phyloP scores from a whole-genome alignment of 2,797 vertebrate species.

The Trachurus trachurus region DNA sequence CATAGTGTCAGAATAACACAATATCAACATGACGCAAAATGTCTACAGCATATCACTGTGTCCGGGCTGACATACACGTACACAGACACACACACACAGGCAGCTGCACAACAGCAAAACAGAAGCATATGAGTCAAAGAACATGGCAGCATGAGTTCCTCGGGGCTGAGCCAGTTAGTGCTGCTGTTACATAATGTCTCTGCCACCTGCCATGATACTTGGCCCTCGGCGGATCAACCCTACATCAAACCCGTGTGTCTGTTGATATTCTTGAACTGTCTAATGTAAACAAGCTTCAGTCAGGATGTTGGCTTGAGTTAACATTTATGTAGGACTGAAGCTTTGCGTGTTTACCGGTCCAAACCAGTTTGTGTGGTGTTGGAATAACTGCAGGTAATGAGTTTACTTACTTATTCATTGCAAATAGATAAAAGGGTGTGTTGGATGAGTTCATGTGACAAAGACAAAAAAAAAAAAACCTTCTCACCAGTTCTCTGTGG shows the following conservation, averaged over 20 bases:
- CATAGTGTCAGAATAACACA: slow-evolving; percentile 41
- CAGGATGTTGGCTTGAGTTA: slow-evolving; percentile 47
- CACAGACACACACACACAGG: background rate
- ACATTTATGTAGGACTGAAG: slow-evolving; percentile 48
- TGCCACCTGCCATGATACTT: slow-evolving; percentile 36
- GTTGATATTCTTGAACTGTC: slow-evolving; percentile 21
- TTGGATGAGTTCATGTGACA: slow-evolving; percentile 25
- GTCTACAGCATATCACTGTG: slow-evolving; percentile 5
- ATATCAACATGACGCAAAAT: slow-evolving; percentile 28
- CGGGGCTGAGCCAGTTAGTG: slow-evolving; percentile 38
- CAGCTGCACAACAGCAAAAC: slow-evolving; percentile 23
- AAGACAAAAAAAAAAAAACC: background rate
- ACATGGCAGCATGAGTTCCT: slow-evolving; percentile 26
- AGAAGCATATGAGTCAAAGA: slow-evolving; percentile 39
- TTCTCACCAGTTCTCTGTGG: slow-evolving; percentile 86
- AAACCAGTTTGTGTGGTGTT: slow-evolving; percentile 33
- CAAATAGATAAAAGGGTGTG: slow-evolving; percentile 9
- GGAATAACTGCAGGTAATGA: slow-evolving; percentile 9
- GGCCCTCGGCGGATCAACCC: slow-evolving; percentile 26
- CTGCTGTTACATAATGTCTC: slow-evolving; percentile 45
- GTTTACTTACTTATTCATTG: slow-evolving; percentile 55
- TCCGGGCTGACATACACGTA: background rate
- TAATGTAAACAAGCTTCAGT: slow-evolving; percentile 47
- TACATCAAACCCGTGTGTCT: slow-evolving; percentile 33
- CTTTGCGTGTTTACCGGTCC: slow-evolving; percentile 51